Evolutionary conservation across 2,113 vertebrate genomes (phyloP), one percentile per base, ranked within the genome.

Genomic region (Lamprotornis superbus): DNA sequence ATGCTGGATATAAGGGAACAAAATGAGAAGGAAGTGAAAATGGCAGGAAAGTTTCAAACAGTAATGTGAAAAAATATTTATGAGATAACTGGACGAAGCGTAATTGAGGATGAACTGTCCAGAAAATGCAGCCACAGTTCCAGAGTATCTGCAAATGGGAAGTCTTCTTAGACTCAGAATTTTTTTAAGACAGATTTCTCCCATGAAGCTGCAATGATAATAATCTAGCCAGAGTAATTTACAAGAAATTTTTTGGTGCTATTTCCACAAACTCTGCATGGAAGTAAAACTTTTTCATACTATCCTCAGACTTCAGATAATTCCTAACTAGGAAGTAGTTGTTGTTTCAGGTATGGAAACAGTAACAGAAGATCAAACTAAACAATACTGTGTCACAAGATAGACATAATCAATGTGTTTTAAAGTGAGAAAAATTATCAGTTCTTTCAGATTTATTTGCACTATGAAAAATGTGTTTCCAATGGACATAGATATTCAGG

Each of bases 191-290:
- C 2, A 23, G 3, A 42, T 47, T 79, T 73, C 14, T 47, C 3
- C 5, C 50, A 12, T 47, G 27, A 71, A 65, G 24, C 17, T 74
- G 14, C 8, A 84, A 40, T 7, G 28, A 11, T 42, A 76, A 56
- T 31, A 30, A 13, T 6, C 30, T 55, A 57, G 6, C 14, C 24
- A 50, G 3, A 57, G 15, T 30, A 35, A 42, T 67, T 87, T 53
- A 11, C 14, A 50, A 30, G 3, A 28, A 44, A 1, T 0, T 14
- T 73, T 68, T 22, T 6, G 13, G 8, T 47, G 2, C 2, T 60
- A 5, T 64, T 68, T 56, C 31, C 9, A 15, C 8, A 39, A 52
- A 52, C 0, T 73, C 18, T 56, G 5, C 6, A 44, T 50, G 19
- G 10, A 87, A 44, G 4, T 47, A 78, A 59, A 78, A 60, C 2